Percentiles rank a stretch among this genome's conserved stretches.
Conservation (phyloP, 30 jellyfish, hydroid and myxozoan genomes). For the Hydractinia echinata region DNA sequence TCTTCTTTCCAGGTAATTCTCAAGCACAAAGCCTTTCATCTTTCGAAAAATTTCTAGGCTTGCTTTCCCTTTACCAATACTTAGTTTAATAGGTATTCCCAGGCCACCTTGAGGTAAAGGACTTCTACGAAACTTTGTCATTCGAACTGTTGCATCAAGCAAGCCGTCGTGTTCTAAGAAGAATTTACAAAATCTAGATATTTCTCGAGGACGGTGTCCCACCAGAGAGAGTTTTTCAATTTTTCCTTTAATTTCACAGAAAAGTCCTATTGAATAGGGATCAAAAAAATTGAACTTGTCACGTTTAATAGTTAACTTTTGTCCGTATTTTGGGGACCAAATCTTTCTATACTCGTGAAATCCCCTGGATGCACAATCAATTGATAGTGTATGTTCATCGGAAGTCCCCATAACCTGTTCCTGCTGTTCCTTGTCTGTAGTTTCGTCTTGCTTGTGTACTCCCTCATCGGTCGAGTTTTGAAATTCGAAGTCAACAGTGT, state of each 20-base stretch:
- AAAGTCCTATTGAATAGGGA: not conserved
- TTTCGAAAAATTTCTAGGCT: not conserved
- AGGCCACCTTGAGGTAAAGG: no score
- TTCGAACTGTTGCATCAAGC: slow-evolving; percentile 5
- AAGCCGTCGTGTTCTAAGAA: slow-evolving; percentile 1
- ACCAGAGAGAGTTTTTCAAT: not conserved
- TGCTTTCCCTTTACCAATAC: slow-evolving; percentile 3
- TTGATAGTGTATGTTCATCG: no score
- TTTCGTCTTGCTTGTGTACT: no score
- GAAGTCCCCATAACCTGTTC: no score
- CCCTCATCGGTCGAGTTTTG: no score
- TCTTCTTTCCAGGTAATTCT: not conserved
- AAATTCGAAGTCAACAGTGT: no score
- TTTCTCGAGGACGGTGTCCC: slow-evolving; percentile 2
- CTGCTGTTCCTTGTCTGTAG: no score
- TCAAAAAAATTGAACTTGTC: not conserved
- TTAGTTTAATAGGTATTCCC: no score
- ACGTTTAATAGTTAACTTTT: not conserved
- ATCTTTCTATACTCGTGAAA: not conserved
- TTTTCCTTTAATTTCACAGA: slow-evolving; percentile 11
- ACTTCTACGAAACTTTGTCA: no score
- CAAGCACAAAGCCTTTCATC: slow-evolving; percentile 12
- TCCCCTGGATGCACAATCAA: slow-evolving; percentile 4
- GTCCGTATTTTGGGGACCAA: not conserved
- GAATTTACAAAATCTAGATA: not conserved